Percentiles rank a stretch among this genome's conserved stretches.
phyloP scores from a whole-genome alignment of 2,888 invertebrate genomes.

The Xylota sylvarum region DNA sequence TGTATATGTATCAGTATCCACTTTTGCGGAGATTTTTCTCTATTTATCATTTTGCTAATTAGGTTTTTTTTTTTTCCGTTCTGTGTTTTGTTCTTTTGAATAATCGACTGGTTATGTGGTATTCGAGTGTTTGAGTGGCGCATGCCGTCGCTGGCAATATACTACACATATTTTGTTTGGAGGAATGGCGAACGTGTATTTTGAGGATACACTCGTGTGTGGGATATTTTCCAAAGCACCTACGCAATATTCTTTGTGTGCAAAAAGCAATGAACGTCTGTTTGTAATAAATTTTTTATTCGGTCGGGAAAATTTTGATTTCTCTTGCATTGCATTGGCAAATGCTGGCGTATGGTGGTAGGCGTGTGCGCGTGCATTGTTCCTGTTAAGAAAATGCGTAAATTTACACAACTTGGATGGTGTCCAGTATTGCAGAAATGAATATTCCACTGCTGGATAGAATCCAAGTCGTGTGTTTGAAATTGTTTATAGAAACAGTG shows the following conservation, averaged over 20 bases:
- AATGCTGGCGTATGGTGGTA: no score
- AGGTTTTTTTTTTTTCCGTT: slow-evolving; percentile 1
- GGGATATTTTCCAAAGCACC: slow-evolving; percentile 18
- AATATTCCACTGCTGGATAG: no score
- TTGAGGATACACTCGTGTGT: background rate
- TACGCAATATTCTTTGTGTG: slow-evolving; percentile 30
- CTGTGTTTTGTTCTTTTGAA: slow-evolving; percentile 7
- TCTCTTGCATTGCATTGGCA: slow-evolving; percentile 29
- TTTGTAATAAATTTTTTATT: slow-evolving; percentile 38
- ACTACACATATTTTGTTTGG: background rate
- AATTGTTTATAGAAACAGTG: no score
- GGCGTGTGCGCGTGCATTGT: slow-evolving; percentile 34
- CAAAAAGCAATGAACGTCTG: slow-evolving; percentile 14
- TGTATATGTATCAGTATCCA: slow-evolving; percentile 9
- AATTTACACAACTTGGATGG: slow-evolving; percentile 35
- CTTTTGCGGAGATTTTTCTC: slow-evolving; percentile 6
- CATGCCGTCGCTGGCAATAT: slow-evolving; percentile 31
- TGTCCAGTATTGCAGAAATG: slow-evolving; percentile 27
- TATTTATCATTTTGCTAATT: slow-evolving; percentile 21
- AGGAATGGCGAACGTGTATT: slow-evolving; percentile 1
- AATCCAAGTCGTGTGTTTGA: no score
- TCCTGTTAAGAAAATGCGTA: slow-evolving; percentile 36
- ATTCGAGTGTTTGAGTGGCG: slow-evolving; percentile 47
- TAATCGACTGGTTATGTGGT: slow-evolving; percentile 35
- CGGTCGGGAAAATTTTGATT: background rate